Percentiles rank a stretch among this genome's conserved stretches.
phyloP scores from a whole-genome alignment of 2,797 vertebrate genomes.

The Caiman crocodilus region DNA sequence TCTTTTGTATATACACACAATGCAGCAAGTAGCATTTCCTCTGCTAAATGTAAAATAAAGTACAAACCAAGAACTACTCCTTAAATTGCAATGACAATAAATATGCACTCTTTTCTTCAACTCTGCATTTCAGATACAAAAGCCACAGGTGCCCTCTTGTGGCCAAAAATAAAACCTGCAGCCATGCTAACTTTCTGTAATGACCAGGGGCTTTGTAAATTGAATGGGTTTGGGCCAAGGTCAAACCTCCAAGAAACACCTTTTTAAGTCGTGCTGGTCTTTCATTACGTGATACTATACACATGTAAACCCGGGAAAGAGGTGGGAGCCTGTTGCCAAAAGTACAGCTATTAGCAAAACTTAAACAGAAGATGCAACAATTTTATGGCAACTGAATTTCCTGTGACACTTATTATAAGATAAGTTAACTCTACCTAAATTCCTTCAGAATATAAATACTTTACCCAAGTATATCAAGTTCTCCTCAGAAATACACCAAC shows the following conservation, averaged over 20 bases:
- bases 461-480: background rate
- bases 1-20: rapidly evolving
- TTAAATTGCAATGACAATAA: background rate
- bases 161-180: slow-evolving; percentile 53
- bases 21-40: rapidly evolving
- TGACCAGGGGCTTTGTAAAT: background rate
- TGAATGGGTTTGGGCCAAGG: background rate
- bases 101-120: background rate
- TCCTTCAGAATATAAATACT: background rate
- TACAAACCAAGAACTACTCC: rapidly evolving
- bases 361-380: background rate
- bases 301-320: rapidly evolving
- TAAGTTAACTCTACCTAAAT: too few species aligned
- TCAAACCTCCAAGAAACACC: background rate
- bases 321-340: rapidly evolving
- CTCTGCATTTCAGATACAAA: background rate
- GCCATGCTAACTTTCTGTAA: background rate
- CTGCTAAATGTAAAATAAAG: background rate
- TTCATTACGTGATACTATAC: background rate
- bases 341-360: background rate
- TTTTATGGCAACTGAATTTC: background rate
- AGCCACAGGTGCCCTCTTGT: slow-evolving; percentile 72
- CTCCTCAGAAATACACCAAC: background rate
- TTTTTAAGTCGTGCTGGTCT: background rate
- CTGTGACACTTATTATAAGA: background rate